Conservation (phyloP, 2,888 invertebrate genomes). For the Nebria salina region DNA sequence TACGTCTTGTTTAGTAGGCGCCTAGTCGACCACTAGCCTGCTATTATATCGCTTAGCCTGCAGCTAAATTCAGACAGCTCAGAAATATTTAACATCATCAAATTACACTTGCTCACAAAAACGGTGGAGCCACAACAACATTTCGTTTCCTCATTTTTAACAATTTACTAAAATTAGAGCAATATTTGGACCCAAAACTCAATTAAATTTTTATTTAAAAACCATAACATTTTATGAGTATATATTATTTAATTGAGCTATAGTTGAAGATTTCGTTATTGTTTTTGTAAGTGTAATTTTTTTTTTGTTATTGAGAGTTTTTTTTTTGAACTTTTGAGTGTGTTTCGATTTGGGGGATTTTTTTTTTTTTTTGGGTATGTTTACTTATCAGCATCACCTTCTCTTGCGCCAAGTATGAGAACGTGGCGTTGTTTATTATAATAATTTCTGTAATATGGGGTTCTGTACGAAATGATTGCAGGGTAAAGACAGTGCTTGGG, state of each 20-base stretch:
- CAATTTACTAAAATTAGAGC: too few species aligned
- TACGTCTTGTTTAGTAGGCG: constrained; percentile 43
- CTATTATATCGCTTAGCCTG: constrained; percentile 28
- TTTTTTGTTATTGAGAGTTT: neutral
- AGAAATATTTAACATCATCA: neutral
- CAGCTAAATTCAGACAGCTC: constrained; percentile 23
- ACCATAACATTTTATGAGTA: too few species aligned
- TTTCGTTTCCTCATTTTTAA: neutral
- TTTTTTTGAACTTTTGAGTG: neutral
- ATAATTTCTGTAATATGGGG: constrained; percentile 38
- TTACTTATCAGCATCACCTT: neutral
- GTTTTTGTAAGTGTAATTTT: too few species aligned
- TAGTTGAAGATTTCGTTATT: too few species aligned
- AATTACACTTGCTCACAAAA: constrained; percentile 13
- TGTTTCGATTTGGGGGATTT: neutral
- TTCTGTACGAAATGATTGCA: constrained; percentile 26
- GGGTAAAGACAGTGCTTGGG: constrained; percentile 24
- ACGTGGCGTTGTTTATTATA: constrained; percentile 32
- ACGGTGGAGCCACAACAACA: neutral
- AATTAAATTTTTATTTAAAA: too few species aligned
- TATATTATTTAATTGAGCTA: too few species aligned
- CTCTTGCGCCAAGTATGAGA: constrained; percentile 14
- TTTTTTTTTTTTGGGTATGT: neutral
- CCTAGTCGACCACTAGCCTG: constrained; percentile 39
- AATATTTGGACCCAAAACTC: too few species aligned